A percentile compares a stretch with the other conserved stretches of the same genome.
Conservation (phyloP, 2,113 vertebrate species). For the Ceuthmochares aereus region DNA sequence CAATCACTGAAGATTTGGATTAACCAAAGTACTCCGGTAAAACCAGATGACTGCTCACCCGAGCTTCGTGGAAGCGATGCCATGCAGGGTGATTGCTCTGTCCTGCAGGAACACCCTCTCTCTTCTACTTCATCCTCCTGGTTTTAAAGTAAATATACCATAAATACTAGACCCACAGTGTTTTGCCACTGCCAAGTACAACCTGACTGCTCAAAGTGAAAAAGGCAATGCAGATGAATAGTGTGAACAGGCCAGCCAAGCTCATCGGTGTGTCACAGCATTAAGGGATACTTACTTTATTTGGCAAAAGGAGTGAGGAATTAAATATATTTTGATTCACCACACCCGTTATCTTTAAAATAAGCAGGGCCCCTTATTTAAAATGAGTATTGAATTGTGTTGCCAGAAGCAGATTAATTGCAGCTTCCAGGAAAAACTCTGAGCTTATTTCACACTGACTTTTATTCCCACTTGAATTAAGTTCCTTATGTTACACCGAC, state of each 20-base stretch:
- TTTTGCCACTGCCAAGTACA: neutral
- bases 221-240: fast-evolving
- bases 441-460: conserved; percentile 62
- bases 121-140: neutral
- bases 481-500: conserved; percentile 41
- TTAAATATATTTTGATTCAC: neutral
- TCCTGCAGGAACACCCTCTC: neutral
- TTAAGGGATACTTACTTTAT: neutral
- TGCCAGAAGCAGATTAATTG: conserved; percentile 61
- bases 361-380: neutral
- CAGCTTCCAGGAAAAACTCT: conserved; percentile 45
- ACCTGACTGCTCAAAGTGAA: neutral
- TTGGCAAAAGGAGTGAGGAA: neutral
- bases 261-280: neutral
- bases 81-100: neutral
- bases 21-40: neutral
- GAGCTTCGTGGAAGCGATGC: neutral
- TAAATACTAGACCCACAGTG: neutral
- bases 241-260: neutral
- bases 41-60: neutral
- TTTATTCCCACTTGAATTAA: conserved; percentile 52
- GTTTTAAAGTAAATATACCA: neutral
- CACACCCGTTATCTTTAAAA: neutral
- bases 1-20: conserved; percentile 12
- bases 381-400: neutral